These are phyloP conservation scores for Pao palembangensis DNA, from an alignment of 2,113 vertebrate genomes.

Conservation along the genomic window DNA sequence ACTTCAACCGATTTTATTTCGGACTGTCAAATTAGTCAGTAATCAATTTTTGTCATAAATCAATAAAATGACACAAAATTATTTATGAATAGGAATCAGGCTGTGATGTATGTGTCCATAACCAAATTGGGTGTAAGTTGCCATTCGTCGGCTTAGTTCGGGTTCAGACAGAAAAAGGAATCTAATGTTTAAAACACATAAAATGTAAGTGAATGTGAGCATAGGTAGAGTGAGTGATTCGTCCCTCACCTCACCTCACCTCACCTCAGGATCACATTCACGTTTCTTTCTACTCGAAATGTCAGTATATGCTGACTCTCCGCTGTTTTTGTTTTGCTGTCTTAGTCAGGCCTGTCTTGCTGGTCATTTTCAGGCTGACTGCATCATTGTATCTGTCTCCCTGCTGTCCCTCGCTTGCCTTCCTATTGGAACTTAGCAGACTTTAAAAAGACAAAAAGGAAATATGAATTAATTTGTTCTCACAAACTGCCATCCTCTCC, in stretches of 20 bases:
- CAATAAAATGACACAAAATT: neutral
- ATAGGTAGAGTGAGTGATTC: neutral
- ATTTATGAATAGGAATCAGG: neutral
- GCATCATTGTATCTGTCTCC: conserved; percentile 34
- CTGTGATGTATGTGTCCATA: no score
- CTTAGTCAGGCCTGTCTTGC: conserved; percentile 29
- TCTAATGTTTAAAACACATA: neutral
- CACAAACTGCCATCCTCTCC: conserved; percentile 23
- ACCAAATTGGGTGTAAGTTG: neutral
- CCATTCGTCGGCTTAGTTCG: no score
- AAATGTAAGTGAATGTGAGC: no score
- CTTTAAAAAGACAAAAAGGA: conserved; percentile 21
- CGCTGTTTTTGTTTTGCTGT: conserved; percentile 30
- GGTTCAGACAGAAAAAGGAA: no score
- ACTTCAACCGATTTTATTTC: no score
- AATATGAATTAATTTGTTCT: conserved; percentile 43
- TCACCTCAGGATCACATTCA: neutral
- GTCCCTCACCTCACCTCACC: neutral
- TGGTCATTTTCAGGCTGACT: conserved; percentile 42
- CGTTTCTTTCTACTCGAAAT: conserved; percentile 19
- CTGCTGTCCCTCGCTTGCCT: conserved; percentile 31
- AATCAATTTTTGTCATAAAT: no score
- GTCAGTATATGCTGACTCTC: conserved; percentile 36
- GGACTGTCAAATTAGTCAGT: no score
- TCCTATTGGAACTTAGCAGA: conserved; percentile 20